phyloP scores from a whole-genome alignment of 2,797 vertebrate genomes.

The Pogoniulus pusillus region DNA sequence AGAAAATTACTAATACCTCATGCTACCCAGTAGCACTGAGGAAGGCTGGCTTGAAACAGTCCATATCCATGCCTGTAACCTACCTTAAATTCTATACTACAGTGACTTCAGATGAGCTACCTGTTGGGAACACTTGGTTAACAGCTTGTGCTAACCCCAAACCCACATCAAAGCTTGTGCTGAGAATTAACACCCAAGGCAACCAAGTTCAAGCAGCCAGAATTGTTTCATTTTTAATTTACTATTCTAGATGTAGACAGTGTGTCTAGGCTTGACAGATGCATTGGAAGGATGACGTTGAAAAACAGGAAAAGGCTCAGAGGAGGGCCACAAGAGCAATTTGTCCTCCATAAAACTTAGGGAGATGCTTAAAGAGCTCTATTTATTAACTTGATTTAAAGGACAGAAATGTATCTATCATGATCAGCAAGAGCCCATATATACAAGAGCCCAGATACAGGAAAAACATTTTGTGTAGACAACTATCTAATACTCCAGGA shows the following conservation, averaged over 20 bases:
- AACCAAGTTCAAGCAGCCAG: slow-evolving; percentile 1
- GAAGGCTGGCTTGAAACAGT: neutral
- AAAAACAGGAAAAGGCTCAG: slow-evolving; percentile 15
- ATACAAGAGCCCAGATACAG: neutral
- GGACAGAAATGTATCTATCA: neutral
- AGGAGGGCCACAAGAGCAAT: neutral
- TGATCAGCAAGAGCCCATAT: neutral
- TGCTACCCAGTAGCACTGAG: neutral
- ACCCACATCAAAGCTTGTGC: neutral
- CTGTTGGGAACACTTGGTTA: neutral
- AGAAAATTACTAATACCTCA: neutral
- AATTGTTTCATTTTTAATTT: neutral
- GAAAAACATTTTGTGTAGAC: neutral
- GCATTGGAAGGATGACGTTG: neutral
- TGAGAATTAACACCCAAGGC: neutral
- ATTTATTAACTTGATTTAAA: slow-evolving; percentile 28
- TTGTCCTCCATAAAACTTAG: slow-evolving; percentile 4
- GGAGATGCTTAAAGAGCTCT: neutral
- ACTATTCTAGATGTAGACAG: slow-evolving; percentile 18
- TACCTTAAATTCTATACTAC: neutral
- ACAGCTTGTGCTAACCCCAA: neutral
- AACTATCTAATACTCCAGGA: neutral
- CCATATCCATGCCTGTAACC: neutral
- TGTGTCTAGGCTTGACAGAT: neutral
- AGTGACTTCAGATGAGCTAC: neutral